These are phyloP conservation scores for Limnephilus auricula DNA, from an alignment of 2,888 invertebrate species.

Conservation along the genomic window DNA sequence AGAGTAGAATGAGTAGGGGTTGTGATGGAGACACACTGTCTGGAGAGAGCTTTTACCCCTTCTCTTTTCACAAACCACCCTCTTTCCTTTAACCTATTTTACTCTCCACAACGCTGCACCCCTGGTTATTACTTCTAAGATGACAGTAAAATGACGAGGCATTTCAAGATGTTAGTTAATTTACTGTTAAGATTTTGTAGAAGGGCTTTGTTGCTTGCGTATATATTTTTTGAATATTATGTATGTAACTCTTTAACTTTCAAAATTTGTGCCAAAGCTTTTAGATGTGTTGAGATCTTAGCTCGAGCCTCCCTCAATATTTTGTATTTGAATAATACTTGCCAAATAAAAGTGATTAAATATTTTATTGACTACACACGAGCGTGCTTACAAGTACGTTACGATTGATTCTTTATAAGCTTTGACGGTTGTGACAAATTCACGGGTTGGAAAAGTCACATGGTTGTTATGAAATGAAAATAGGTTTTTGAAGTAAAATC, in stretches of 20 bases:
- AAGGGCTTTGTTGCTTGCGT: not conserved
- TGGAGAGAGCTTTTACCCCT: constrained; percentile 52
- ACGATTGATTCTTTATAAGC: not conserved
- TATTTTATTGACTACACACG: not conserved
- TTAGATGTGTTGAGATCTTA: too few species aligned
- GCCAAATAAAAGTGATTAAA: not conserved
- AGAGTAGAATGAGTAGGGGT: constrained; percentile 25
- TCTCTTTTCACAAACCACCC: constrained; percentile 20
- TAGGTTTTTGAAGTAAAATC: too few species aligned
- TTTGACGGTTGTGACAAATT: not conserved
- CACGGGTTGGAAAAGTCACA: not conserved
- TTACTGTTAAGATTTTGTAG: not conserved
- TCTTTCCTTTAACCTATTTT: constrained; percentile 25
- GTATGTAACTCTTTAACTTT: too few species aligned
- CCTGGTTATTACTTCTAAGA: constrained; percentile 23
- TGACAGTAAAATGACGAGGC: constrained; percentile 3
- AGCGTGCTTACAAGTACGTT: not conserved
- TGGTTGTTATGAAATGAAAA: not conserved
- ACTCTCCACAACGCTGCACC: not conserved
- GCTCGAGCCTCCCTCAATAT: not conserved
- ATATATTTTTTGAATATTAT: not conserved
- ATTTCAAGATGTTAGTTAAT: not conserved
- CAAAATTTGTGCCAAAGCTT: too few species aligned
- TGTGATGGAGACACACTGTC: constrained; percentile 46
- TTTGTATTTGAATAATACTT: not conserved